These are phyloP conservation scores for Morpho helenor DNA, from an alignment of 2,888 invertebrate genomes.

Conservation along the genomic window DNA sequence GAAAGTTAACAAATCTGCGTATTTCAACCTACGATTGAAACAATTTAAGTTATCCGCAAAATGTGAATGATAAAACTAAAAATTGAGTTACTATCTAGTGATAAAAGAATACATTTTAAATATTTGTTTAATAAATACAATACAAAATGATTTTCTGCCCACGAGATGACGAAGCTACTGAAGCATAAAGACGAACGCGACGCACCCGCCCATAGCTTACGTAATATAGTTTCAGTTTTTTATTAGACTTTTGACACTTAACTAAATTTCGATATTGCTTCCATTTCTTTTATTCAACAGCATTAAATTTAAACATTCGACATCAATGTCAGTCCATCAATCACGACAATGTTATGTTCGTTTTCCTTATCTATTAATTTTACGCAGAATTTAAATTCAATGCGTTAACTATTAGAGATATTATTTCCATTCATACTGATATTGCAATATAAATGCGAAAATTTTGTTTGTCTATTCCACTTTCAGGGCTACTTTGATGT, in stretches of 20 bases:
- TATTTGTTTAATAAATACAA: neutral
- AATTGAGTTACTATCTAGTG: too few relatives aligned
- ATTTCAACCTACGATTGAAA: constrained; percentile 7
- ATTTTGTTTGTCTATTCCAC: too few relatives aligned
- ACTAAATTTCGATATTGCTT: constrained; percentile 1
- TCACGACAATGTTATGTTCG: too few relatives aligned
- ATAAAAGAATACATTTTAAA: neutral
- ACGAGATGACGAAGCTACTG: neutral
- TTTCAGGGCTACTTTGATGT: too few relatives aligned
- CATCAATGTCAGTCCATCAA: too few relatives aligned
- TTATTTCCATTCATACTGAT: too few relatives aligned
- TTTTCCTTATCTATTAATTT: too few relatives aligned
- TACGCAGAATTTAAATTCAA: too few relatives aligned
- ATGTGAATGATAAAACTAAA: too few relatives aligned
- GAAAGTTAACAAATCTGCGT: constrained; percentile 20
- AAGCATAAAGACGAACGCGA: constrained; percentile 1
- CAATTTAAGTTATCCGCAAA: neutral
- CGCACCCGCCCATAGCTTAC: constrained; percentile 13
- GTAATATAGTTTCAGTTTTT: constrained; percentile 5
- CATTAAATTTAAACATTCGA: too few relatives aligned
- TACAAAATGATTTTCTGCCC: constrained; percentile 2
- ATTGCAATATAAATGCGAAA: too few relatives aligned
- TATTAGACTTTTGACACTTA: constrained; percentile 2
- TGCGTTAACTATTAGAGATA: too few relatives aligned
- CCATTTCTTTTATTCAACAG: neutral